phyloP scores from a whole-genome alignment of 2,797 vertebrate species.

The Euthynnus affinis region DNA sequence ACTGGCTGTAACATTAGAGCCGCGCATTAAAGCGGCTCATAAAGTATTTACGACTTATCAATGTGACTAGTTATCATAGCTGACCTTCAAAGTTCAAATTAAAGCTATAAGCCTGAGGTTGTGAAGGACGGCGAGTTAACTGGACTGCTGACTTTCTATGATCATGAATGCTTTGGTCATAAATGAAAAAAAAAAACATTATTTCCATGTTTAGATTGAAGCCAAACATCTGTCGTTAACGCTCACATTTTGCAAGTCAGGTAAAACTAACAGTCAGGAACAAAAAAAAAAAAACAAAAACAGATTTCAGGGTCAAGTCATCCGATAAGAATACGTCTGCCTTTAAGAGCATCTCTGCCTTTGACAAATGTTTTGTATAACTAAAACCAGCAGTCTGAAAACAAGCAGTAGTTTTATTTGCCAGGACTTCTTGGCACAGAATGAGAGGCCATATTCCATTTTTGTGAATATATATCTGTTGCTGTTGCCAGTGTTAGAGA shows the following conservation, averaged over 20 bases:
- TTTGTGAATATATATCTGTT: slow-evolving; percentile 53
- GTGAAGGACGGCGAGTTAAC: neutral
- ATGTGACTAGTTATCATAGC: slow-evolving; percentile 8
- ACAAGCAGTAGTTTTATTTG: slow-evolving; percentile 41
- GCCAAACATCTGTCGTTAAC: neutral
- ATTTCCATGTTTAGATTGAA: neutral
- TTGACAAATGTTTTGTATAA: slow-evolving; percentile 26
- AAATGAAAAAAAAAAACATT: neutral
- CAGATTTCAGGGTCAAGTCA: neutral
- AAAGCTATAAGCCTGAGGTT: slow-evolving; percentile 15
- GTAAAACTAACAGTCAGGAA: neutral
- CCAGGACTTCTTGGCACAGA: slow-evolving; percentile 63
- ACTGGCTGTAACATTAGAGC: neutral
- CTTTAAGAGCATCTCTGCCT: slow-evolving; percentile 23
- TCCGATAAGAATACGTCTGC: neutral
- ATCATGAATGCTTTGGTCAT: neutral
- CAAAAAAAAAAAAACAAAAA: too few relatives aligned
- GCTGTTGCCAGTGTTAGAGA: slow-evolving; percentile 54
- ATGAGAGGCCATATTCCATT: slow-evolving; percentile 40
- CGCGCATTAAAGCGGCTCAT: slow-evolving; percentile 4
- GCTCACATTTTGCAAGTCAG: neutral
- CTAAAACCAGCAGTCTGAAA: slow-evolving; percentile 41
- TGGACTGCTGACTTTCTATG: neutral
- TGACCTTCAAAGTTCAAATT: slow-evolving; percentile 37
- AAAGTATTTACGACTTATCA: slow-evolving; percentile 5